Conservation (phyloP, 2,888 invertebrate genomes). For the Chymomyza caudatula region DNA sequence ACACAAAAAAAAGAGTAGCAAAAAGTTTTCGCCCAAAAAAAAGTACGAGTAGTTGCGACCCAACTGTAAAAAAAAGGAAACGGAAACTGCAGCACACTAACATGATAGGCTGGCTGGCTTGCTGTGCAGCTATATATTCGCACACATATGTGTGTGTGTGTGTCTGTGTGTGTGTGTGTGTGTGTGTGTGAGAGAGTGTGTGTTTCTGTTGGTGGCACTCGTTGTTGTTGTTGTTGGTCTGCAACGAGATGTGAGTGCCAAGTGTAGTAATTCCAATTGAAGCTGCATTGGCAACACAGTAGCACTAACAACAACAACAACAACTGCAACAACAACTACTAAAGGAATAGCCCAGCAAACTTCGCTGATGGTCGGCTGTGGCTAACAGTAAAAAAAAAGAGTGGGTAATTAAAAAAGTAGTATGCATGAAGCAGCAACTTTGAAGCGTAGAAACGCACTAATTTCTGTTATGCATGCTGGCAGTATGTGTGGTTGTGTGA, state of each 20-base stretch:
- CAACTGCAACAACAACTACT: constrained; percentile 36
- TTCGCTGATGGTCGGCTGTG: background rate
- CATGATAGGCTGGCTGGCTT: constrained; percentile 49
- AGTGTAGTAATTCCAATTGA: constrained; percentile 72
- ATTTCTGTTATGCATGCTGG: constrained; percentile 60
- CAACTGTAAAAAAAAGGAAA: constrained; percentile 36
- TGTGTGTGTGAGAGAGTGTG: background rate
- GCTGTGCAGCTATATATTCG: background rate
- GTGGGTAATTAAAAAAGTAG: constrained; percentile 73
- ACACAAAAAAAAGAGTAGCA: constrained; percentile 11
- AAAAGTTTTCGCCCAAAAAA: background rate
- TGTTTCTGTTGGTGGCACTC: constrained; percentile 30
- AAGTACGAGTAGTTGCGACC: constrained; percentile 1
- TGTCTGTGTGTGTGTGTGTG: too few relatives aligned
- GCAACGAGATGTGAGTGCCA: constrained; percentile 61
- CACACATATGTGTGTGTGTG: background rate
- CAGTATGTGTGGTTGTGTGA: background rate
- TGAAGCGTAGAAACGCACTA: constrained; percentile 71
- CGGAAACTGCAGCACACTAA: constrained; percentile 58
- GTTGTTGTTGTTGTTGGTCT: constrained; percentile 37
- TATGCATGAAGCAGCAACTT: constrained; percentile 42
- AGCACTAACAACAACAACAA: constrained; percentile 24
- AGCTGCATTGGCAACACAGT: constrained; percentile 51
- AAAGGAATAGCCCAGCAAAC: constrained; percentile 19
- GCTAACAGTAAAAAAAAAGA: constrained; percentile 44